Conservation (phyloP, 2,797 vertebrate genomes). For the Squalus acanthias region DNA sequence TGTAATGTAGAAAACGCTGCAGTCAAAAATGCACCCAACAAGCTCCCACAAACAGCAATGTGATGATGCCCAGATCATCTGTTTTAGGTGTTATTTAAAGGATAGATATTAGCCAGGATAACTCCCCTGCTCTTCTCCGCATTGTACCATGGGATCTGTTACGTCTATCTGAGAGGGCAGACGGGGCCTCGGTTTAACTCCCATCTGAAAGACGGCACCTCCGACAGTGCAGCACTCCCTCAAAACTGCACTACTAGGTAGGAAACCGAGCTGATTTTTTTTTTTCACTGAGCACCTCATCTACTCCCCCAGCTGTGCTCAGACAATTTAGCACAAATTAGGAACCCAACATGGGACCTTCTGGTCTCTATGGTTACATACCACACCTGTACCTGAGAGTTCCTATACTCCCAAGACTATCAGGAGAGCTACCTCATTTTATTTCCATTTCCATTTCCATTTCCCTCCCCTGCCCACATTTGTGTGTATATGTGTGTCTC, state of each 20-base stretch:
- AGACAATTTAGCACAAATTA: not conserved
- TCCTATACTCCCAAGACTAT: not conserved
- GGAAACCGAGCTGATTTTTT: not conserved
- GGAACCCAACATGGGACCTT: not conserved
- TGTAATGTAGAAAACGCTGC: not conserved
- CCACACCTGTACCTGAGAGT: not conserved
- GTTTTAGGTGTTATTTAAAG: not conserved
- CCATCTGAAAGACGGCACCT: not conserved
- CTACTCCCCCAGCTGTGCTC: not conserved
- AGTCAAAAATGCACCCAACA: not conserved
- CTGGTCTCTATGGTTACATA: not conserved
- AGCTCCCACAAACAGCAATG: not conserved
- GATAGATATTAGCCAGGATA: not conserved
- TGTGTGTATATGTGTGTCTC: not conserved
- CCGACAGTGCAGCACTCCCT: not conserved
- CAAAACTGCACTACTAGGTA: not conserved
- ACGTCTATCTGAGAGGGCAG: not conserved
- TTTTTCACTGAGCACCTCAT: not conserved
- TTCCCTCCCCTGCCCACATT: not conserved
- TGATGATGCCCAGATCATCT: not conserved
- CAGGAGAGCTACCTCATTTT: not conserved
- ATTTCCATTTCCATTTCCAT: not conserved
- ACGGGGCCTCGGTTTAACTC: not conserved
- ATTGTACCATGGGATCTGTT: not conserved
- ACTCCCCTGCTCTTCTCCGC: not conserved